phyloP scores from a whole-genome alignment of 1,140 invertebrate species.

The Drepana arcuata region DNA sequence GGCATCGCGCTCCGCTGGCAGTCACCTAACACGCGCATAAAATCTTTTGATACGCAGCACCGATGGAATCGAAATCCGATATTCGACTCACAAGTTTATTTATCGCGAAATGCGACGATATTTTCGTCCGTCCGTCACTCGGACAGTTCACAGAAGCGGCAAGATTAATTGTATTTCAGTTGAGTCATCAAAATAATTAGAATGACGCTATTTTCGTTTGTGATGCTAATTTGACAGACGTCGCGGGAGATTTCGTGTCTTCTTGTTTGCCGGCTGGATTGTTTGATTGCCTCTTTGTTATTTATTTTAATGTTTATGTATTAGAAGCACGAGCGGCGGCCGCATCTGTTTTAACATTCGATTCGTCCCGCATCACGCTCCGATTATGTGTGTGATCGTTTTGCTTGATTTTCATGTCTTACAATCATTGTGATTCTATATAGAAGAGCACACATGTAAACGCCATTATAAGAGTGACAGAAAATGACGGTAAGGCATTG shows the following conservation, averaged over 20 bases:
- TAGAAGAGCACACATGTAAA: slow-evolving; percentile 14
- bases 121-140: slow-evolving; percentile 65
- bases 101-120: slow-evolving; percentile 67
- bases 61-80: slow-evolving; percentile 69
- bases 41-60: slow-evolving; percentile 67
- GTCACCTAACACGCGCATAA: slow-evolving; percentile 36
- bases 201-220: slow-evolving; percentile 69
- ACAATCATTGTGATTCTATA: no score
- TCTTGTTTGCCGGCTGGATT: slow-evolving; percentile 51
- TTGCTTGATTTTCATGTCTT: no score
- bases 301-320: slow-evolving; percentile 40
- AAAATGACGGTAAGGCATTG: slow-evolving; percentile 48
- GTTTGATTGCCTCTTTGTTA: slow-evolving; percentile 54
- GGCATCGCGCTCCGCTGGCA: slow-evolving; percentile 42
- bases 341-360: slow-evolving; percentile 11
- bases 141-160: slow-evolving; percentile 68
- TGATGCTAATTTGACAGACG: slow-evolving; percentile 70
- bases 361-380: no score
- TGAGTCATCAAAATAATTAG: slow-evolving; percentile 73
- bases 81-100: slow-evolving; percentile 61
- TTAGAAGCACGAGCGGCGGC: slow-evolving; percentile 16
- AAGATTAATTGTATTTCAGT: slow-evolving; percentile 71
- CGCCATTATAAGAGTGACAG: slow-evolving; percentile 25
- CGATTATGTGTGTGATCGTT: no score
- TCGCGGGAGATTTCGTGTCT: slow-evolving; percentile 64